Evolutionary conservation across 2,888 invertebrate species (phyloP).

Genomic region (Crocallis elinguaria): DNA sequence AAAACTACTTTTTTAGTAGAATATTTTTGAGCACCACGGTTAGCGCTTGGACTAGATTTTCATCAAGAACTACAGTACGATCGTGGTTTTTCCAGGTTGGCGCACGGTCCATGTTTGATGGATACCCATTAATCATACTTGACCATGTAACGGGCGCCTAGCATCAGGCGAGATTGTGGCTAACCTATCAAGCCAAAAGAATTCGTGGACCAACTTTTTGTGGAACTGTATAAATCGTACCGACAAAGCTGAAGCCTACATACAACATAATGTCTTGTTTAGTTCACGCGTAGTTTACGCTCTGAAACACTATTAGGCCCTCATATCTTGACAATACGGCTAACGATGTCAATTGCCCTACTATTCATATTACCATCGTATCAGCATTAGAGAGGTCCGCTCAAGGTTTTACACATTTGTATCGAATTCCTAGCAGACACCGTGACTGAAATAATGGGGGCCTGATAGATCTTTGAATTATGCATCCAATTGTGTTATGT

Average conservation of each 20-base stretch:
- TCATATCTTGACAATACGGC: conserved; percentile 10
- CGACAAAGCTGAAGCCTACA: not conserved
- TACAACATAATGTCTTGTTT: not conserved
- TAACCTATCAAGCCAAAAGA: too few relatives aligned
- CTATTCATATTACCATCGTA: conserved; percentile 20
- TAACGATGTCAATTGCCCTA: conserved; percentile 28
- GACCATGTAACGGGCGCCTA: too few relatives aligned
- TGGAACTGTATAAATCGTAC: too few relatives aligned
- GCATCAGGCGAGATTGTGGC: too few relatives aligned
- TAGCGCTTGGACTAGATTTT: too few relatives aligned
- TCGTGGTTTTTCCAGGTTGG: too few relatives aligned
- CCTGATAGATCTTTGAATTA: conserved; percentile 21
- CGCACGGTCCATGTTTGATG: too few relatives aligned
- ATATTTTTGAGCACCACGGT: too few relatives aligned
- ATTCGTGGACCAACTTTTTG: too few relatives aligned
- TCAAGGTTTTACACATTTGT: conserved; percentile 33
- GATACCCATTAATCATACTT: too few relatives aligned
- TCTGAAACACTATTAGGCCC: not conserved
- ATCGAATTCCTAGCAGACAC: conserved; percentile 25
- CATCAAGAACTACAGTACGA: too few relatives aligned
- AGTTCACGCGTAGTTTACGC: not conserved
- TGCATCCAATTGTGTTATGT: conserved; percentile 15
- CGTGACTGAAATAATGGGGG: conserved; percentile 32
- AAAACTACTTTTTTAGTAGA: too few relatives aligned
- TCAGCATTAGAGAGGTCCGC: conserved; percentile 36